phyloP scores from a whole-genome alignment of 2,113 vertebrate genomes.

The Myrmophylax atrothorax region DNA sequence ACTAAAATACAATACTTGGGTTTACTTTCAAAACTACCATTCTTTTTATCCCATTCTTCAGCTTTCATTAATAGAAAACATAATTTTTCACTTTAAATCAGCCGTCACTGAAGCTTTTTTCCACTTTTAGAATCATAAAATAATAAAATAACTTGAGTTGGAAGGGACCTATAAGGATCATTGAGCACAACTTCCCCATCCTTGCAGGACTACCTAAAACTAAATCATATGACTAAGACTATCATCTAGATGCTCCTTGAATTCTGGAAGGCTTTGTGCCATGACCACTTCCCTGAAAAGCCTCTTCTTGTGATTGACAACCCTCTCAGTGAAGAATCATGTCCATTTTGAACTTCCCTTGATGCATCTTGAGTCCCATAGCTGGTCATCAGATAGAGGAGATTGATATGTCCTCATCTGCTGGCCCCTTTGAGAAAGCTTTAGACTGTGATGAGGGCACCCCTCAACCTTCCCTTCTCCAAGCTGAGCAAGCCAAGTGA shows the following conservation, averaged over 20 bases:
- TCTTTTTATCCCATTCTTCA: not conserved
- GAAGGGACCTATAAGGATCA: not conserved
- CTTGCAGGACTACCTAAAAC: not conserved
- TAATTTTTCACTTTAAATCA: not conserved
- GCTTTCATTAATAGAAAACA: not conserved
- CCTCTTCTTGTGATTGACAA: not conserved
- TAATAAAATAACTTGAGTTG: not conserved
- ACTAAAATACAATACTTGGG: not conserved
- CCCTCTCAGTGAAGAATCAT: not conserved
- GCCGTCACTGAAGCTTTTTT: not conserved
- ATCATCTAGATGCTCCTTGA: not conserved
- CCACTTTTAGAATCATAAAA: not conserved
- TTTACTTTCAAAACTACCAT: not conserved
- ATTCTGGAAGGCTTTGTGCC: not conserved
- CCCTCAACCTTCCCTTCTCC: not conserved
- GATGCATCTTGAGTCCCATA: rapidly evolving
- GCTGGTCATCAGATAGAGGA: not conserved
- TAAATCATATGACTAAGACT: not conserved
- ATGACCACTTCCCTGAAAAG: not conserved
- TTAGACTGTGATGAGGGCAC: not conserved
- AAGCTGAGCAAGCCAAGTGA: not conserved
- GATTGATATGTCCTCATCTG: not conserved
- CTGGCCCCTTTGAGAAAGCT: not conserved
- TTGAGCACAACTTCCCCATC: not conserved
- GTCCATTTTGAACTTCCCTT: not conserved